Base-by-base conservation (phyloP, 2,888 invertebrate species). In the Macaria notata region DNA sequence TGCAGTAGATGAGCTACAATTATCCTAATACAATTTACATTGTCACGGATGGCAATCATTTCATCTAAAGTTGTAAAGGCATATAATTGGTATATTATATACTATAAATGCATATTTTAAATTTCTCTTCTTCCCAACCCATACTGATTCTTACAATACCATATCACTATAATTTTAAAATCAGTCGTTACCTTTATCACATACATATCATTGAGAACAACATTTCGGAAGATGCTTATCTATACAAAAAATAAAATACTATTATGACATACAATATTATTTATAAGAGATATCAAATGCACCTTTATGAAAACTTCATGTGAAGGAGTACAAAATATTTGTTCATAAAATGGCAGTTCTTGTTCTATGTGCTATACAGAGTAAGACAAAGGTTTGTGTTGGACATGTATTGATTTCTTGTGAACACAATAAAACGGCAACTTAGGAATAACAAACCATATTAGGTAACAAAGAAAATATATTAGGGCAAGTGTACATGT, bases 141-240 rank as follows among this genome's bases (percentile, higher is more conserved):
- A 70, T 67, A 75, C 72, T 70, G 71, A 75, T 70, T 68, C 75
- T 78, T 78, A 65, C 61, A 56, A 66, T 69, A 61, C 63, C 71
- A 70, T 69, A 73, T 63, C 69, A 73, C 63, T 63, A 71, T 72
- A 72, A 68, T 62, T 66, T 65, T 70, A 75, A 78, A 79, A 83
- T 88, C 88, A 87, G 87, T 88, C 87, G 68, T 72, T 75, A 74
- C 73, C 69, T 73, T 73, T 84, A 86, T 85, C 85, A 85, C 80
- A 81, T 73, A 69, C 70, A 72, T 64, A 61, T 68, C 69, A 67
- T 62, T 66, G 62, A 62, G 59, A 70, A 67, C 61, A 59, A 45
- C 49, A 49, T 58, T 56, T 59, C 48, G 42, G 41, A 59, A 57
- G 45, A 29, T 49, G 30, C 46, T 47, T 54, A 56, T 19, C 9